A percentile compares a stretch with the other conserved stretches of the same genome.
These are phyloP conservation scores for Petrophora chlorosata DNA, from an alignment of 2,888 invertebrate species.

Conservation along the genomic window DNA sequence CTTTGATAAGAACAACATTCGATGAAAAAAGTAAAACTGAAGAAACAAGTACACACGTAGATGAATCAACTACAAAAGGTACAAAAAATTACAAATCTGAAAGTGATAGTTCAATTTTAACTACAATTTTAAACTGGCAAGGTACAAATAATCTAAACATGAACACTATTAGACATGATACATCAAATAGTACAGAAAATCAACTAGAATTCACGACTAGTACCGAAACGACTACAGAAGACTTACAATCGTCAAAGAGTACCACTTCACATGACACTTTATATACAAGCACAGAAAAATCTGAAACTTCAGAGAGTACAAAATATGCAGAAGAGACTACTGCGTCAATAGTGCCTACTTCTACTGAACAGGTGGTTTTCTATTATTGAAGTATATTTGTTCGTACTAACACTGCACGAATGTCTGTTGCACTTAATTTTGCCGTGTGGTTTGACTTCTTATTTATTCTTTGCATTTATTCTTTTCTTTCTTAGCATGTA, in stretches of 20 bases:
- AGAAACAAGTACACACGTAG: not conserved
- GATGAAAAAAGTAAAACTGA: not conserved
- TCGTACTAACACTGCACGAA: constrained; percentile 23
- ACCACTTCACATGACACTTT: not conserved
- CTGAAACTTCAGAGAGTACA: not conserved
- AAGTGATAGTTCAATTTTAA: not conserved
- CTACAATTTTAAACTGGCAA: not conserved
- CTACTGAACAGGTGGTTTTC: constrained; percentile 49
- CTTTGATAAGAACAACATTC: not conserved
- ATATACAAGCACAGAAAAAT: not conserved
- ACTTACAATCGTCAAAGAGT: not conserved
- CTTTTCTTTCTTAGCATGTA: too few species aligned
- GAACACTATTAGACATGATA: not conserved
- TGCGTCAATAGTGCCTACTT: constrained; percentile 30
- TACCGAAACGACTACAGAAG: not conserved
- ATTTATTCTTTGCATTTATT: not conserved
- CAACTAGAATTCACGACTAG: too few species aligned
- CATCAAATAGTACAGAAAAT: too few species aligned
- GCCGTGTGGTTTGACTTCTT: not conserved
- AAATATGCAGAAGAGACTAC: not conserved
- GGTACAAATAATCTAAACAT: not conserved
- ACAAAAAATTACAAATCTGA: not conserved
- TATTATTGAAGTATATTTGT: constrained; percentile 33
- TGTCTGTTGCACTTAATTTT: constrained; percentile 13
- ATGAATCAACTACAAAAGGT: not conserved